Evolutionary conservation across 2,797 vertebrate species (phyloP), one percentile per base, ranked within the genome.

Genomic region (Trematomus bernacchii): DNA sequence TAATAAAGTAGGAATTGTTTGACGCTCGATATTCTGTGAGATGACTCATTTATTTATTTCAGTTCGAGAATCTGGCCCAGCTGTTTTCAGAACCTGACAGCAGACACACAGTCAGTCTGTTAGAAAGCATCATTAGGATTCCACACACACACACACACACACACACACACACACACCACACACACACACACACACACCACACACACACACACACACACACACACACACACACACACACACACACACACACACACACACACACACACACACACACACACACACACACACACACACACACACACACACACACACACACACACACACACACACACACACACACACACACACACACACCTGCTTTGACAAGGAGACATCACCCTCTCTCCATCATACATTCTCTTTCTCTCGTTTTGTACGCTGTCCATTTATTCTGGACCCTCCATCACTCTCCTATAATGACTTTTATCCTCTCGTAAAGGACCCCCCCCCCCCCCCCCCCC

Each of bases 371-470:
- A 37, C 33, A 2, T 7, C 33, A 37, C 2, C 33, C 33, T 37
- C 33, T 37, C 33, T 37, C 33, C 33, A 37, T 70, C 46, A 72
- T 47, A 11, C 11, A 8, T 50, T 44, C 33, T 30, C 11, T 50
- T 44, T 10, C 10, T 57, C 55, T 59, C 58, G 19, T 27, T 69
- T 48, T 71, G 23, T 44, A 15, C 53, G 10, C 37, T 33, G 23
- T 42, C 47, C 46, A 47, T 85, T 64, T 61, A 61, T 68, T 73
- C 19, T 43, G 59, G 59, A 66, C 43, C 80, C 69, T 59, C 73
- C 71, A 37, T 75, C 18, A 53, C 30, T 75, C 78, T 74, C 67
- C 60, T 10, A 18, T 79, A 67, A 73, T 42, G 66, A 72, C 65
- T 75, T 71, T 14, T 68, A 19, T 21, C 65, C 27, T 47, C 12